Percentiles rank a stretch among this genome's conserved stretches.
Evolutionary conservation across 2,797 vertebrate species (phyloP).

Genomic region (Cirrhinus mrigala): DNA sequence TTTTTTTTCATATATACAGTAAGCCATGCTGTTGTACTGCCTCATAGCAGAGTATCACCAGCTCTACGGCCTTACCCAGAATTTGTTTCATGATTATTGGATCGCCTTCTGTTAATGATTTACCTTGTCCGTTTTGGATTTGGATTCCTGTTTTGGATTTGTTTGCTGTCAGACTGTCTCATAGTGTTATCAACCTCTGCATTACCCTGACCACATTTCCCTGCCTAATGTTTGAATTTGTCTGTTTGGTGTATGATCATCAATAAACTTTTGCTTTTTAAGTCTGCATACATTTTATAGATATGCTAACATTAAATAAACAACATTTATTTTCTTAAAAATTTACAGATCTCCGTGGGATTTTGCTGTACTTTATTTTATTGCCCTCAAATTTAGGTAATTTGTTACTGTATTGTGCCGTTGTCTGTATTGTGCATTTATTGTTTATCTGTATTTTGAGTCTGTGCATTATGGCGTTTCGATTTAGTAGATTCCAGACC

Average conservation of each 20-base stretch:
- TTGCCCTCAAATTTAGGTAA: background rate
- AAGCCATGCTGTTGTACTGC: background rate
- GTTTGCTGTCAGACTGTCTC: background rate
- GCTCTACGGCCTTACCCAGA: background rate
- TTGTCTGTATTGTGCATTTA: too few species aligned
- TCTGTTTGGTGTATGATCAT: background rate
- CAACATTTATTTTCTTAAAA: too few species aligned
- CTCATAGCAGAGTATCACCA: background rate
- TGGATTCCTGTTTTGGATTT: background rate
- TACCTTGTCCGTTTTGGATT: too few species aligned
- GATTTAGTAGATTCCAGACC: too few species aligned
- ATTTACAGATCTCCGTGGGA: too few species aligned
- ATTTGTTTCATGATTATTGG: background rate
- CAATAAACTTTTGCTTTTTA: background rate
- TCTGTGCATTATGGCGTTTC: too few species aligned
- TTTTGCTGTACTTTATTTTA: too few species aligned
- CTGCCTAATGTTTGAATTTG: conserved; percentile 38
- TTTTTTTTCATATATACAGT: too few species aligned
- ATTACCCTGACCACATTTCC: background rate
- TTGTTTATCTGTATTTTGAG: background rate
- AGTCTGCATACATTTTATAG: too few species aligned
- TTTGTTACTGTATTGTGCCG: background rate
- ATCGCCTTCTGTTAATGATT: too few species aligned
- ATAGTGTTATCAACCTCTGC: background rate
- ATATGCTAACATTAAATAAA: too few species aligned